A percentile compares a stretch with the other conserved stretches of the same genome.
Evolutionary conservation across 2,113 vertebrate species (phyloP).

Genomic region (Vidua macroura): DNA sequence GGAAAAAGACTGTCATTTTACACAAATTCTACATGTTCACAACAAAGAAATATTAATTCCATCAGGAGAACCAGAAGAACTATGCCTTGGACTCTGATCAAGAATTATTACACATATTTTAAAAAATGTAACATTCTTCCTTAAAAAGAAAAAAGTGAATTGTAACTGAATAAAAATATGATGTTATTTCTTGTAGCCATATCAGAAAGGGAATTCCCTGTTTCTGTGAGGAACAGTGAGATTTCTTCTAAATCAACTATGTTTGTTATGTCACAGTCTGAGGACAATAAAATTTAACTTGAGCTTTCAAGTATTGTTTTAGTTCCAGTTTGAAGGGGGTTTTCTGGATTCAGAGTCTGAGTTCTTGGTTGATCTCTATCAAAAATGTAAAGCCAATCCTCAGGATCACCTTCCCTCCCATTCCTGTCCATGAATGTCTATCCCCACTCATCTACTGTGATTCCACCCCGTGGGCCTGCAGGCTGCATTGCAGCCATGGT

Average conservation of each 20-base stretch:
- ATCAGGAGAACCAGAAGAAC: neutral
- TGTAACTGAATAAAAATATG: neutral
- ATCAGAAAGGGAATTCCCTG: neutral
- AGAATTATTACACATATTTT: neutral
- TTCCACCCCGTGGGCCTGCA: neutral
- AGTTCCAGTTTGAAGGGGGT: neutral
- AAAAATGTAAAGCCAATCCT: neutral
- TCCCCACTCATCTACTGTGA: accelerated
- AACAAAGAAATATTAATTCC: neutral
- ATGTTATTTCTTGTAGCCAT: neutral
- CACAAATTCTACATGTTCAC: neutral
- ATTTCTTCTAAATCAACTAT: neutral
- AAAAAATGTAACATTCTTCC: neutral
- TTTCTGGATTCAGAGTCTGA: neutral
- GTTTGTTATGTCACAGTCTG: neutral
- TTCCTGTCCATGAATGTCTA: neutral
- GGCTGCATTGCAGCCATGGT: neutral
- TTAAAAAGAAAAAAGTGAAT: neutral
- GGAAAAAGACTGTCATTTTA: neutral
- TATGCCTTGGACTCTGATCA: neutral
- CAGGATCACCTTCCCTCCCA: neutral
- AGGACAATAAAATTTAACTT: neutral
- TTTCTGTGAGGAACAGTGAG: neutral
- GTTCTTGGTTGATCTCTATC: neutral
- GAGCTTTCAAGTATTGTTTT: neutral